Conservation (phyloP, 2,113 vertebrate species). For the Mustelus asterias region DNA sequence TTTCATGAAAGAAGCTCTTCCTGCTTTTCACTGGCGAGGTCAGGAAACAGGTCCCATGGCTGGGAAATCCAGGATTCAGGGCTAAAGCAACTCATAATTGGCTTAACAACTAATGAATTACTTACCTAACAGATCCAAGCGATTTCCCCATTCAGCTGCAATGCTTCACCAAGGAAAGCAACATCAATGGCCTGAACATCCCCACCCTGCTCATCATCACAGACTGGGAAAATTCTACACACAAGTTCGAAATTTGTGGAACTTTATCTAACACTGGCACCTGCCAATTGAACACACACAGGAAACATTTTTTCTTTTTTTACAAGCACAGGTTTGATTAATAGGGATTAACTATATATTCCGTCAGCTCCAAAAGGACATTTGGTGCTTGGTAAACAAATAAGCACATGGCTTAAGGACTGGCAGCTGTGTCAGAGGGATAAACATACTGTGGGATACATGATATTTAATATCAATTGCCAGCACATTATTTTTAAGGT, state of each 20-base stretch:
- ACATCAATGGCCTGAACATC: no score
- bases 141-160: no score
- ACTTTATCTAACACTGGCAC: neutral
- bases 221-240: no score
- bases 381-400: neutral
- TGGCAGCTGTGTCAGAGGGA: neutral
- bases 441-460: neutral
- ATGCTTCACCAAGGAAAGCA: no score
- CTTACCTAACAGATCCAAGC: no score
- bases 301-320: neutral
- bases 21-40: no score
- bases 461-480: neutral
- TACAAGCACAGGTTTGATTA: neutral
- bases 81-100: no score
- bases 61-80: no score
- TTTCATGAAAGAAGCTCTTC: no score
- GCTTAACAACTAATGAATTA: no score
- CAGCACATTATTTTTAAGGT: neutral
- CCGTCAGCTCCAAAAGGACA: neutral
- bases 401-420: neutral
- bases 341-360: neutral
- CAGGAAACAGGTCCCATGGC: no score
- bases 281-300: neutral
- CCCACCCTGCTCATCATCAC: no score
- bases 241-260: neutral